Percentiles rank a stretch among this genome's conserved stretches.
These are phyloP conservation scores for Synchiropus splendidus DNA, from an alignment of 2,113 vertebrate species.

Conservation along the genomic window DNA sequence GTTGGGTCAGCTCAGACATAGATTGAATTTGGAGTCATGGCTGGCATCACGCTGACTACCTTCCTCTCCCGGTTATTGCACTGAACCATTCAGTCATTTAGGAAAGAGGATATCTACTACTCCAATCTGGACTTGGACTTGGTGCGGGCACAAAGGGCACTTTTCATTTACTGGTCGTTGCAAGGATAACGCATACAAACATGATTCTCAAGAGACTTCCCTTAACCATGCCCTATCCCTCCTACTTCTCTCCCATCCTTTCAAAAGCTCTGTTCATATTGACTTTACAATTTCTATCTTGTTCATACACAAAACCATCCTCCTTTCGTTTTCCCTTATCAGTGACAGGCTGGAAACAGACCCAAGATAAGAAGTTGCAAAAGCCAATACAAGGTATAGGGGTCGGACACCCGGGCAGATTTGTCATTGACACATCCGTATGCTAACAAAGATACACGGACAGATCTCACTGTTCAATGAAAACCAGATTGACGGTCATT, in stretches of 20 bases:
- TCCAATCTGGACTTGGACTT: too few relatives aligned
- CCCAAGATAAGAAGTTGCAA: conserved; percentile 56
- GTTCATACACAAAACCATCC: conserved; percentile 6
- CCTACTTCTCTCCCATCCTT: conserved; percentile 12
- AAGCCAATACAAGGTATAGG: conserved; percentile 50
- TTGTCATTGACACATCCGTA: conserved; percentile 61
- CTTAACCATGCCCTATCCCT: conserved; percentile 34
- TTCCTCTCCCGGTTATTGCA: too few relatives aligned
- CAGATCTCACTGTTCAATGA: conserved; percentile 29
- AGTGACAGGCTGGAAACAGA: conserved; percentile 59
- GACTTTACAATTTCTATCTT: conserved; percentile 31
- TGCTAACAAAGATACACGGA: conserved; percentile 45
- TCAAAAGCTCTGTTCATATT: conserved; percentile 17
- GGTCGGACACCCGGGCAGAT: conserved; percentile 55
- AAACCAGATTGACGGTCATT: too few relatives aligned
- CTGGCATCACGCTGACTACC: conserved; percentile 18
- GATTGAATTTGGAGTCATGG: conserved; percentile 48
- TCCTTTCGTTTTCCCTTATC: conserved; percentile 37
- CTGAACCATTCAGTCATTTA: too few relatives aligned
- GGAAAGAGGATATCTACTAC: too few relatives aligned
- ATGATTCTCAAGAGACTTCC: conserved; percentile 3
- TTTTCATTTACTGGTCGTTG: too few relatives aligned
- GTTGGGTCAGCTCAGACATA: conserved; percentile 55
- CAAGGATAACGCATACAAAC: background rate
- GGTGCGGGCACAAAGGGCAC: too few relatives aligned